Conservation (phyloP, 2,888 invertebrate species). For the Andrena flavipes region DNA sequence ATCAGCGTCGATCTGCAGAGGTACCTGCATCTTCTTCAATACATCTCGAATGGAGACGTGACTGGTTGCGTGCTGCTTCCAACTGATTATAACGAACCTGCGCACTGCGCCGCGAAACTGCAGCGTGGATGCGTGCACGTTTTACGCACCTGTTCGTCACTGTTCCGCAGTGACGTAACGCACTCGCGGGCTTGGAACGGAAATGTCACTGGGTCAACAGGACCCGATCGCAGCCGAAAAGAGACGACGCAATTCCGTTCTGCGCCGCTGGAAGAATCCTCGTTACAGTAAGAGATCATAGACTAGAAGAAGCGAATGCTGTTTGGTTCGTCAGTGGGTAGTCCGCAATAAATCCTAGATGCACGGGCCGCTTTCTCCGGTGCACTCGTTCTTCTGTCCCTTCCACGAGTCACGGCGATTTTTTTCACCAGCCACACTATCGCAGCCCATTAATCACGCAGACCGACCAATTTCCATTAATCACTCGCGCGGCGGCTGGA, state of each 20-base stretch:
- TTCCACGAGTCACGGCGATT: conserved; percentile 13
- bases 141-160: conserved; percentile 43
- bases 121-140: conserved; percentile 22
- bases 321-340: not conserved
- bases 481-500: conserved; percentile 18
- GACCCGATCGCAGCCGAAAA: not conserved
- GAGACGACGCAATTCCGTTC: not conserved
- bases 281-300: not conserved
- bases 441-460: conserved; percentile 12
- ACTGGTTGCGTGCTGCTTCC: conserved; percentile 37
- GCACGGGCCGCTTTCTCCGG: conserved; percentile 15
- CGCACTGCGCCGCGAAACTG: conserved; percentile 38
- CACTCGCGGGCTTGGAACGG: conserved; percentile 4
- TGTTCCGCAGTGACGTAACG: conserved; percentile 41
- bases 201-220: conserved; percentile 57
- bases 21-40: not conserved
- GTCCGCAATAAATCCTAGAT: conserved; percentile 13
- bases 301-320: not conserved
- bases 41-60: not conserved
- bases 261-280: not conserved
- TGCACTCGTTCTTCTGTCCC: not conserved
- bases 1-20: no score
- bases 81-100: conserved; percentile 44
- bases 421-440: not conserved
- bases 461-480: conserved; percentile 38